Conservation (phyloP, 2,888 invertebrate genomes). For the Dione vanillae region DNA sequence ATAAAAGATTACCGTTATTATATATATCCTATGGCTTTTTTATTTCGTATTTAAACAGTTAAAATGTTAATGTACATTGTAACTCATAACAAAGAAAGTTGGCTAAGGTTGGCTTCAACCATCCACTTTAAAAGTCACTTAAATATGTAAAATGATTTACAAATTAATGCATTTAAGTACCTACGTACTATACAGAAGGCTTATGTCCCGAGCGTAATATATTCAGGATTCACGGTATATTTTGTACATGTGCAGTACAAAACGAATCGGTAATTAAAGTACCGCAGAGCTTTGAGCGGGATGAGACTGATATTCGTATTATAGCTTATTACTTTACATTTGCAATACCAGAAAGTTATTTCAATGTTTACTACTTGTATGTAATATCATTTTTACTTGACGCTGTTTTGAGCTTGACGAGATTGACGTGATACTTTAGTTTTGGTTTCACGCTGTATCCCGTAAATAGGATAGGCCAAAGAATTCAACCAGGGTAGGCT, state of each 20-base stretch:
- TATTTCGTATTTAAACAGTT: background rate
- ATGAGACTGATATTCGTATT: conserved; percentile 7
- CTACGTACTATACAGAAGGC: background rate
- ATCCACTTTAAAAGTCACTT: background rate
- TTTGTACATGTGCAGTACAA: background rate
- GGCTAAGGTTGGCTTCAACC: too few species aligned
- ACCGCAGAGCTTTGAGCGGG: conserved; percentile 18
- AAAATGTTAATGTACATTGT: background rate
- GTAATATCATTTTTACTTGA: too few species aligned
- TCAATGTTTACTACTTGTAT: background rate
- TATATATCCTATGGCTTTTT: too few species aligned
- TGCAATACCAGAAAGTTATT: background rate
- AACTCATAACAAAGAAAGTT: background rate
- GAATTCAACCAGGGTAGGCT: too few species aligned
- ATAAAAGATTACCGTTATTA: too few species aligned
- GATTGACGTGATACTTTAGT: too few species aligned
- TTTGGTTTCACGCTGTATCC: too few species aligned
- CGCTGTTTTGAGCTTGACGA: too few species aligned
- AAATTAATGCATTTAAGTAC: background rate
- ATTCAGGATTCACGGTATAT: conserved; percentile 17
- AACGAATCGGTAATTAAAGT: conserved; percentile 26
- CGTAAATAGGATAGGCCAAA: too few species aligned
- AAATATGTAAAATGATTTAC: background rate
- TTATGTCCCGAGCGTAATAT: conserved; percentile 14
- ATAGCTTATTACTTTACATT: background rate